A percentile compares a stretch with the other conserved stretches of the same genome.
Conservation (phyloP, 2,888 invertebrate genomes). For the Cosmia pyralina region DNA sequence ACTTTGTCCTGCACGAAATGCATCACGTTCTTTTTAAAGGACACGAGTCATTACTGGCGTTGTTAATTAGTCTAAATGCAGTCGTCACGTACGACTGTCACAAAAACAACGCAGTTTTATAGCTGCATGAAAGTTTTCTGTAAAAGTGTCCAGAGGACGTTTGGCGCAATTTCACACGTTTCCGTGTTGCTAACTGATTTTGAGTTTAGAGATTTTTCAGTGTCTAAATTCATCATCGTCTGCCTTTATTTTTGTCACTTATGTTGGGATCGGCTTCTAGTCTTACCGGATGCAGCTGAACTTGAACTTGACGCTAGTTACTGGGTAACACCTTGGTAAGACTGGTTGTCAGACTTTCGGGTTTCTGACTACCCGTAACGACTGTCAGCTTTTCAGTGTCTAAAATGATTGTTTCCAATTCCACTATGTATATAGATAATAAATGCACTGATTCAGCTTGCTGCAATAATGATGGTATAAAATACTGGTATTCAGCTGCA, state of each 20-base stretch:
- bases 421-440: background rate
- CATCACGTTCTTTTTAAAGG: slow-evolving; percentile 41
- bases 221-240: background rate
- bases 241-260: background rate
- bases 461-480: too few species aligned
- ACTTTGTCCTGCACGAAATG: slow-evolving; percentile 38
- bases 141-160: background rate
- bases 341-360: background rate
- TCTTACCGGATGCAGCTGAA: background rate
- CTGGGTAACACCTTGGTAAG: background rate
- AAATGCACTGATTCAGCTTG: background rate
- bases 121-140: slow-evolving; percentile 24
- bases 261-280: background rate
- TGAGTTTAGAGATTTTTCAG: background rate
- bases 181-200: slow-evolving; percentile 1
- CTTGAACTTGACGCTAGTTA: background rate
- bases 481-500: too few species aligned
- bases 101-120: slow-evolving; percentile 22
- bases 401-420: background rate
- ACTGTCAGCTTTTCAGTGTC: background rate
- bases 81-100: slow-evolving; percentile 23
- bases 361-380: background rate
- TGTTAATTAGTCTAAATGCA: slow-evolving; percentile 59
- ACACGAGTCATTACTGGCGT: slow-evolving; percentile 38
- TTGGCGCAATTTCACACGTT: slow-evolving; percentile 1